Base-by-base conservation (phyloP, 2,888 invertebrate genomes). In the Ormyrus rosae region DNA sequence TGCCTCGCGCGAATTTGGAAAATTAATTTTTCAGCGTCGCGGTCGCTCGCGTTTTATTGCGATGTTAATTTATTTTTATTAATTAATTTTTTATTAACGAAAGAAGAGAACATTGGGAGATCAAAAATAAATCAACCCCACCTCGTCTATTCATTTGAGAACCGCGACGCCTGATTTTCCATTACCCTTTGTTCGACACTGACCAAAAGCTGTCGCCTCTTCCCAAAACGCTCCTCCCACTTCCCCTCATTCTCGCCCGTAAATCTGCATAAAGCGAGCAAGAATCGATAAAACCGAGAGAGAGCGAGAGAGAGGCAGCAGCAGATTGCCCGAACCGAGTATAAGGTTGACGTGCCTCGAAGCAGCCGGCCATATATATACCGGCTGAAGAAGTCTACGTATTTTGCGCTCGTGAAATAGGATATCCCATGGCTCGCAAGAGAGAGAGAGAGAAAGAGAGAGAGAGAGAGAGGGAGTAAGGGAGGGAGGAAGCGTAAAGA, bases 401-500 rank as follows among this genome's bases (percentile, higher is more conserved):
- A 61, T 55, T 64, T 68, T 51, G 68, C 46, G 46, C 19, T 53
- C 70, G 76, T 80, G 67, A 67, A 76, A 80, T 67, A 50, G 68
- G 50, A 71, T 56, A 60, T 65, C n/a, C 48, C 46, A 56, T 55
- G 56, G 45, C n/a, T 45, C 13, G 2, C 2, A 34, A 34, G 34
- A 34, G 34, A 34, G 34, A 34, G 60, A 51, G 45, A 60, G 13
- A 2, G 68, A 34, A 1, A 34, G 19, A 58, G 56, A 50, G 10
- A 67, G 60, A 51, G 45, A 60, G 13, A 2, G 68, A 7, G 46
- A 13, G 48, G 13, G 50, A 50, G 81, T 50, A 51, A 48, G 72
- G 71, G 61, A 6, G 64, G 9, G 58, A 45, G 80, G 72, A 79
- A 81, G 76, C 76, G 82, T 80, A 77, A 73, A 83, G 83, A 85